These are phyloP conservation scores for Phrynocephalus guinanensis DNA, from an alignment of 2,797 vertebrate genomes.

Conservation along the genomic window DNA sequence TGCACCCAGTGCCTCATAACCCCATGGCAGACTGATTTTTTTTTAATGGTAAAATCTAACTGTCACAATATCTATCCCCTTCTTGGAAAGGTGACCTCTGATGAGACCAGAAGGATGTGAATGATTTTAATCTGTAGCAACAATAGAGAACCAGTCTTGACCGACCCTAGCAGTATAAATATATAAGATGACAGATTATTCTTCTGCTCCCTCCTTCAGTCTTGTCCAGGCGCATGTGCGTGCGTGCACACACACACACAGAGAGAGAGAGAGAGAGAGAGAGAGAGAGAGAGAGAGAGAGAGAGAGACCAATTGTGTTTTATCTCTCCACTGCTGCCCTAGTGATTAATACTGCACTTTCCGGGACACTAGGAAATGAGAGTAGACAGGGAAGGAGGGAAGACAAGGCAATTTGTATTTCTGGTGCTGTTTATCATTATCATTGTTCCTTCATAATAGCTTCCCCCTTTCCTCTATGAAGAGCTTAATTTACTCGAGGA, in stretches of 20 bases:
- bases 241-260: conserved; percentile 39
- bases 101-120: conserved; percentile 70
- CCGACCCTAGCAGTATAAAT: conserved; percentile 68
- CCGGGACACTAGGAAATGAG: conserved; percentile 67
- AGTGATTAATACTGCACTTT: conserved; percentile 78
- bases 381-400: conserved; percentile 67
- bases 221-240: conserved; percentile 38
- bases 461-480: conserved; percentile 62
- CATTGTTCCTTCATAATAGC: conserved; percentile 72
- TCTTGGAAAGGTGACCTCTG: conserved; percentile 73
- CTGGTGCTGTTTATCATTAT: conserved; percentile 70
- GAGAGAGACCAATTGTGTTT: conserved; percentile 75
- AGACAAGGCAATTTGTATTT: conserved; percentile 72
- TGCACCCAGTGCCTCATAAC: conserved; percentile 20
- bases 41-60: conserved; percentile 55
- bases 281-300: conserved; percentile 57
- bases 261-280: conserved; percentile 70
- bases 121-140: conserved; percentile 79
- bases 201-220: conserved; percentile 50
- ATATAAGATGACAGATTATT: conserved; percentile 78
- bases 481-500: conserved; percentile 68
- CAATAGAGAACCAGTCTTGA: conserved; percentile 67
- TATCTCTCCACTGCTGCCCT: conserved; percentile 74
- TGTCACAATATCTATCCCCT: conserved; percentile 62
- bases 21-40: conserved; percentile 11